These are phyloP conservation scores for Megalopta genalis DNA, from an alignment of 1,140 invertebrate genomes.

Conservation along the genomic window DNA sequence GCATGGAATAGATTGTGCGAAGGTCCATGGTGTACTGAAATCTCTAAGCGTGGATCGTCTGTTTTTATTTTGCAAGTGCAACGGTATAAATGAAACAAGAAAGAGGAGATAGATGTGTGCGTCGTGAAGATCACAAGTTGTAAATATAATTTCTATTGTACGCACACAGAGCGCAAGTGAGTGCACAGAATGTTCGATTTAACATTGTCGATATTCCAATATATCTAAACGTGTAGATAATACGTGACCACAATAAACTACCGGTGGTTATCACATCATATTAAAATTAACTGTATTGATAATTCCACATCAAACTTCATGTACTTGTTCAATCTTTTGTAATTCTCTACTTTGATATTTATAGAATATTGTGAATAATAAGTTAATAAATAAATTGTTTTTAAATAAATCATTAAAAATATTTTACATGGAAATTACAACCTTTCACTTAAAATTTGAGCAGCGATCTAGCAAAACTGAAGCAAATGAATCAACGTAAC, in stretches of 20 bases:
- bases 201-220: not conserved
- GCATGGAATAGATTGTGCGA: conserved; percentile 18
- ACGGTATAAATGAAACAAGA: conserved; percentile 4
- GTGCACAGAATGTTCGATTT: conserved; percentile 11
- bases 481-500: too few species aligned
- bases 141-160: conserved; percentile 6
- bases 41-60: not conserved
- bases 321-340: too few species aligned
- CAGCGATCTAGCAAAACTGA: too few species aligned
- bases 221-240: not conserved
- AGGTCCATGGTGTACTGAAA: not conserved
- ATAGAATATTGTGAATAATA: too few species aligned
- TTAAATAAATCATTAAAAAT: too few species aligned
- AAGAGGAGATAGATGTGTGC: not conserved
- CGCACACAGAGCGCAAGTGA: conserved; percentile 12
- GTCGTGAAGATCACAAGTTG: not conserved
- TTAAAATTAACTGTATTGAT: not conserved
- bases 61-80: conserved; percentile 9
- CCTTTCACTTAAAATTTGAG: too few species aligned
- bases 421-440: too few species aligned
- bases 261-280: too few species aligned
- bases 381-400: too few species aligned
- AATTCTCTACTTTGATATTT: too few species aligned
- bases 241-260: not conserved
- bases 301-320: conserved; percentile 24